These are phyloP conservation scores for Conistra vaccinii DNA, from an alignment of 2,888 invertebrate genomes.

Conservation along the genomic window DNA sequence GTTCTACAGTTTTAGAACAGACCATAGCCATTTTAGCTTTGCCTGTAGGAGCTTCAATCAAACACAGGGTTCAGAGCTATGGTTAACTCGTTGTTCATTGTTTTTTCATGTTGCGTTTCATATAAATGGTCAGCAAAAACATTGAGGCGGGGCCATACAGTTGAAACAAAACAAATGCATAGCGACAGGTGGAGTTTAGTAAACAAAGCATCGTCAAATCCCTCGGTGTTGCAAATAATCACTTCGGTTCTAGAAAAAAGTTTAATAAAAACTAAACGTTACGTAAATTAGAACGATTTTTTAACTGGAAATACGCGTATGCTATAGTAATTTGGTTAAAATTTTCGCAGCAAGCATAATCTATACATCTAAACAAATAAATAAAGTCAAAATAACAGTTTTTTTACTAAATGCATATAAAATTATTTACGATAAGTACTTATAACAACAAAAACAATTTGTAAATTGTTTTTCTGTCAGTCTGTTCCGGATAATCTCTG, in stretches of 20 bases:
- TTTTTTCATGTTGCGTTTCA: neutral
- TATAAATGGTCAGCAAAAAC: neutral
- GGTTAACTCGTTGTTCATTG: neutral
- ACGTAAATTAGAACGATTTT: neutral
- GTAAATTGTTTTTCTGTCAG: too few species aligned
- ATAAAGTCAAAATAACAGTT: too few species aligned
- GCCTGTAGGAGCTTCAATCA: neutral
- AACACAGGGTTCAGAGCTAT: neutral
- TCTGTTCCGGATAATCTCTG: too few species aligned
- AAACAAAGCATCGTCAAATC: neutral
- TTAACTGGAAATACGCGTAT: neutral
- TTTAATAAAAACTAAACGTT: neutral
- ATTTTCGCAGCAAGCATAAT: neutral
- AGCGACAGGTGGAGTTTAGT: neutral
- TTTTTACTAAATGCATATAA: too few species aligned
- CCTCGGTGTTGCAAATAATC: neutral
- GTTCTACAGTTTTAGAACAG: neutral
- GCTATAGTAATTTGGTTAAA: neutral
- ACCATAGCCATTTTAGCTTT: neutral
- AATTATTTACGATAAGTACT: too few species aligned
- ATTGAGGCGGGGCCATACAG: neutral
- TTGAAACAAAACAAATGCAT: neutral
- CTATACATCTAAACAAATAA: too few species aligned
- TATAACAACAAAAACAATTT: too few species aligned
- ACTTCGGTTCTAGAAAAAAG: neutral